Percentiles rank a stretch among this genome's conserved stretches.
Evolutionary conservation across 2,797 vertebrate species (phyloP).

Genomic region (Amblyopsis hoosieri): DNA sequence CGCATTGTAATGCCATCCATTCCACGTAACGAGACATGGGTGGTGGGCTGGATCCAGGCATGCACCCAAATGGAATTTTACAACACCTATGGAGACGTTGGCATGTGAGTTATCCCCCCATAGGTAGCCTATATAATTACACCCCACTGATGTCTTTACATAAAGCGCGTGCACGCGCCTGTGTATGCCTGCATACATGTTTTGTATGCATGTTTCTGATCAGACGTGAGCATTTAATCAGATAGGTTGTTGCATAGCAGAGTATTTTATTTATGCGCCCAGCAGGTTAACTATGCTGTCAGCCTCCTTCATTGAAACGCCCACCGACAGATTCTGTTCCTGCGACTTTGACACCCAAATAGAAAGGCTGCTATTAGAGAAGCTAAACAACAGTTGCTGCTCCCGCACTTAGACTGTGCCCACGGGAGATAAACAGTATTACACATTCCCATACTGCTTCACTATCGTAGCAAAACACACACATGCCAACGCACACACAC

Average conservation of each 20-base stretch:
- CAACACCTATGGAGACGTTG: slow-evolving; percentile 95
- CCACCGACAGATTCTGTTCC: slow-evolving; percentile 75
- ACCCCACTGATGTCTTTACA: background rate
- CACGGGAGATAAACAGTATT: slow-evolving; percentile 25
- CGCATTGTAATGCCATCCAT: slow-evolving; percentile 94
- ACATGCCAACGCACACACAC: background rate
- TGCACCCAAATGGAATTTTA: slow-evolving; percentile 99
- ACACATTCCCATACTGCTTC: slow-evolving; percentile 10
- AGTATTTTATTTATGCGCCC: slow-evolving; percentile 56
- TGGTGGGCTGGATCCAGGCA: slow-evolving; percentile 98
- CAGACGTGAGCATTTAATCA: background rate
- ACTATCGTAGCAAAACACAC: background rate
- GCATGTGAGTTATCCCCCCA: slow-evolving; percentile 83
- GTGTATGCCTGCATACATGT: slow-evolving; percentile 5
- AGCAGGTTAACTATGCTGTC: slow-evolving; percentile 65
- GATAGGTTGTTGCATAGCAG: slow-evolving; percentile 23
- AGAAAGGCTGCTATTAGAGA: slow-evolving; percentile 70
- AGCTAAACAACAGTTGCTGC: slow-evolving; percentile 66
- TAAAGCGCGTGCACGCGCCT: background rate
- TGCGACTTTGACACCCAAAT: slow-evolving; percentile 74
- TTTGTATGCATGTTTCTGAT: slow-evolving; percentile 3
- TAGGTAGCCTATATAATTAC: background rate
- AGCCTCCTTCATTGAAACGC: slow-evolving; percentile 69
- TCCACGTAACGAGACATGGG: slow-evolving; percentile 93
- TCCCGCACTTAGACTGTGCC: slow-evolving; percentile 52